Evolutionary conservation across 2,888 invertebrate genomes (phyloP).

Genomic region (Athripsodes cinereus): DNA sequence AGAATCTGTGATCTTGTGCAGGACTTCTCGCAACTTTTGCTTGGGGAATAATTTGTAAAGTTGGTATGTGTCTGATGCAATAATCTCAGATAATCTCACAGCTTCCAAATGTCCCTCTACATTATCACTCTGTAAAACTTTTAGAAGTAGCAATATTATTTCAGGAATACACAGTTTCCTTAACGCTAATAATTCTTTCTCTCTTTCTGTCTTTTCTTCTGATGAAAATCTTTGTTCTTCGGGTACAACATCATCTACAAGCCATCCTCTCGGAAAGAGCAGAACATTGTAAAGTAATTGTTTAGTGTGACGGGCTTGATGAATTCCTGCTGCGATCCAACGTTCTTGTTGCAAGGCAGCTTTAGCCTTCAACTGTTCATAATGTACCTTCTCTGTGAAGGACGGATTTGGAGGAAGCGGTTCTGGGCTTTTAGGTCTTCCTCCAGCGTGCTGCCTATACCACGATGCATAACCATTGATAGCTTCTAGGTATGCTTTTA

Average conservation of each 20-base stretch:
- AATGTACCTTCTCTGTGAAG: slow-evolving; percentile 83
- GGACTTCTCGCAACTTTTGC: slow-evolving; percentile 68
- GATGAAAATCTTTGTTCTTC: slow-evolving; percentile 40
- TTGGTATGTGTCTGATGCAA: slow-evolving; percentile 72
- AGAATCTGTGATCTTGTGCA: slow-evolving; percentile 72
- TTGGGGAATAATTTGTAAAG: slow-evolving; percentile 78
- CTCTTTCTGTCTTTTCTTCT: slow-evolving; percentile 49
- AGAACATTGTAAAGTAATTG: slow-evolving; percentile 79
- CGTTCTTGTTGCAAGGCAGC: slow-evolving; percentile 72
- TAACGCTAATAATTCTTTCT: slow-evolving; percentile 66
- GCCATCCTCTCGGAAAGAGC: slow-evolving; percentile 88
- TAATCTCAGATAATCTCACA: slow-evolving; percentile 66
- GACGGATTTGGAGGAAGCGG: slow-evolving; percentile 53
- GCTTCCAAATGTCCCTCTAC: slow-evolving; percentile 66
- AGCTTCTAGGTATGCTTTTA: slow-evolving; percentile 81
- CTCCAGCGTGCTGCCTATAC: slow-evolving; percentile 77
- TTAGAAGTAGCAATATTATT: slow-evolving; percentile 69
- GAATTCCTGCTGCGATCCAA: slow-evolving; percentile 63
- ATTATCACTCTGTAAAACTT: slow-evolving; percentile 70
- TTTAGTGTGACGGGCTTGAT: slow-evolving; percentile 70
- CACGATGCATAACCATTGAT: slow-evolving; percentile 85
- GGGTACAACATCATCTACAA: slow-evolving; percentile 61
- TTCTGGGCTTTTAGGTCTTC: slow-evolving; percentile 67
- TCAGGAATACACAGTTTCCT: slow-evolving; percentile 81
- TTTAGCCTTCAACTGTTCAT: slow-evolving; percentile 76